Evolutionary conservation across 1,140 invertebrate species (phyloP).

Genomic region (Centruroides sculpturatus): DNA sequence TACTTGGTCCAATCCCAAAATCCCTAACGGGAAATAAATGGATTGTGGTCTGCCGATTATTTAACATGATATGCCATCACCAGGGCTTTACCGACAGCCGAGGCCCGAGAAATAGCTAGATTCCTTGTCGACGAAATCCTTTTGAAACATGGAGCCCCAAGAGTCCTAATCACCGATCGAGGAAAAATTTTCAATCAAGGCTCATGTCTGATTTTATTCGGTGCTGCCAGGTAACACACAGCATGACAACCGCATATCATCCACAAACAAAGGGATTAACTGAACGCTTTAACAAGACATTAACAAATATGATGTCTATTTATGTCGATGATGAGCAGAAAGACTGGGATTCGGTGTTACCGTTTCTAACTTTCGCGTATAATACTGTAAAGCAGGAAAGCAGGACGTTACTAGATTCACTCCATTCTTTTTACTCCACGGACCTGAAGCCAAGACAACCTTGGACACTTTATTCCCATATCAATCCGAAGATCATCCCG

Average conservation of each 20-base stretch:
- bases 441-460: too few species aligned
- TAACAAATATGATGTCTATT: slow-evolving; percentile 5
- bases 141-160: slow-evolving; percentile 9
- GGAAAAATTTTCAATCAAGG: slow-evolving; percentile 5
- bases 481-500: too few species aligned
- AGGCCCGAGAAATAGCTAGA: slow-evolving; percentile 12
- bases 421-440: too few species aligned
- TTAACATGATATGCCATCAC: slow-evolving; percentile 1
- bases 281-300: slow-evolving; percentile 16
- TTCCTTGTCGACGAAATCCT: slow-evolving; percentile 18
- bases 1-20: background rate
- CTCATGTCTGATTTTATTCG: too few species aligned
- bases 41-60: slow-evolving; percentile 1
- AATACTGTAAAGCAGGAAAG: too few species aligned
- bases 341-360: slow-evolving; percentile 26
- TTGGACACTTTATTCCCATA: too few species aligned
- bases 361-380: too few species aligned
- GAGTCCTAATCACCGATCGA: slow-evolving; percentile 14
- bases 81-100: background rate
- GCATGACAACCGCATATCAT: background rate
- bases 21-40: background rate
- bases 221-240: too few species aligned
- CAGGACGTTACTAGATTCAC: too few species aligned
- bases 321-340: slow-evolving; percentile 23
- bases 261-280: slow-evolving; percentile 16